Conservation (phyloP, 2,113 vertebrate species). For the Ursus arctos region DNA sequence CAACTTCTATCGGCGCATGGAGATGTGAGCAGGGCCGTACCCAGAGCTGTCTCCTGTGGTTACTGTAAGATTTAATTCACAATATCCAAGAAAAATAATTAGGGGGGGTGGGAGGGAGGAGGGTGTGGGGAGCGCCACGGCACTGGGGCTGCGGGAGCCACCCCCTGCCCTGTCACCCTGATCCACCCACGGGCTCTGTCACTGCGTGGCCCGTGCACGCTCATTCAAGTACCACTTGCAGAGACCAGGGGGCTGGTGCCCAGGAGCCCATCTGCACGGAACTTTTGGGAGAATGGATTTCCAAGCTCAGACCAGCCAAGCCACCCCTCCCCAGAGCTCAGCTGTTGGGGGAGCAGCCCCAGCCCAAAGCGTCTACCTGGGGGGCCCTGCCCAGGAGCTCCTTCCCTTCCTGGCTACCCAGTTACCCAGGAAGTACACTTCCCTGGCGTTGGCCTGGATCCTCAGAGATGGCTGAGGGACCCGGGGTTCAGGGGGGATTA, state of each 20-base stretch:
- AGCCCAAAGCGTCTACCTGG: neutral
- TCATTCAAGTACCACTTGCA: constrained; percentile 58
- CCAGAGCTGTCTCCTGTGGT: constrained; percentile 26
- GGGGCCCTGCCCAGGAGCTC: neutral
- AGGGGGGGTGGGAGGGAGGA: neutral
- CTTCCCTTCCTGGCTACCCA: neutral
- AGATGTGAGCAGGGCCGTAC: neutral
- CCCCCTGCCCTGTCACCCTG: constrained; percentile 86
- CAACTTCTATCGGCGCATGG: neutral
- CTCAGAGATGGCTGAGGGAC: neutral
- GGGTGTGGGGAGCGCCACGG: neutral
- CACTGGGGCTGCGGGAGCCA: constrained; percentile 76
- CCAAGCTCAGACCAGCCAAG: neutral
- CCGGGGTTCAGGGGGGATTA: neutral
- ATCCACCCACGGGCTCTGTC: constrained; percentile 87
- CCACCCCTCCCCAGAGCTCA: neutral
- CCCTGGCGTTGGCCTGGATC: neutral
- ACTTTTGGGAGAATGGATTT: neutral
- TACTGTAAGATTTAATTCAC: constrained; percentile 70
- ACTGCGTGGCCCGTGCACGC: constrained; percentile 78
- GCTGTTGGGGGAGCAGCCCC: no score
- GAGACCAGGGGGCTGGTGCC: fast-evolving
- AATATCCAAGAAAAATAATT: constrained; percentile 58
- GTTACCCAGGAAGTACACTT: fast-evolving
- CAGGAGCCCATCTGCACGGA: fast-evolving